Conservation (phyloP, 2,888 invertebrate genomes). For the Cephus pygmeus region DNA sequence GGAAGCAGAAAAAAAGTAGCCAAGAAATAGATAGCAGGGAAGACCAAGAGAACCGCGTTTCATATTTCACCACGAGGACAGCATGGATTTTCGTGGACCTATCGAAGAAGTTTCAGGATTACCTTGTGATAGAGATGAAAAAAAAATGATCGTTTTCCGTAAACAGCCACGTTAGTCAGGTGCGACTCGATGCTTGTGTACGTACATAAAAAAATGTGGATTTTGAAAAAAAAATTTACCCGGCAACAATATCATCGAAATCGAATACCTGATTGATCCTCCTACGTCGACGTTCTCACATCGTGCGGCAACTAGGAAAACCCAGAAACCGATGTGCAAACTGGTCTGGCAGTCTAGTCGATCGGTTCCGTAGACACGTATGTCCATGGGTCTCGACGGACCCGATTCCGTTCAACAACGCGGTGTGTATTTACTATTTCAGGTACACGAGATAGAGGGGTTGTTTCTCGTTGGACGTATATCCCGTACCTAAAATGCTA, state of each 20-base stretch:
- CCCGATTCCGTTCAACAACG: conserved; percentile 39
- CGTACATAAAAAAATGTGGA: background rate
- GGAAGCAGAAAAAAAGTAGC: conserved; percentile 25
- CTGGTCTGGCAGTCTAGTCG: conserved; percentile 15
- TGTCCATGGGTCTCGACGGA: conserved; percentile 40
- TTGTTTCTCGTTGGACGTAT: conserved; percentile 33
- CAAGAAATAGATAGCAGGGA: conserved; percentile 34
- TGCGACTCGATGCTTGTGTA: too few species aligned
- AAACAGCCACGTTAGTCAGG: background rate
- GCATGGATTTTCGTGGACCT: conserved; percentile 59
- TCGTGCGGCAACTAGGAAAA: background rate
- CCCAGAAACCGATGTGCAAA: conserved; percentile 9
- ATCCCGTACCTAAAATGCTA: conserved; percentile 27
- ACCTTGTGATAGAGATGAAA: conserved; percentile 51
- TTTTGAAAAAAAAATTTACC: background rate
- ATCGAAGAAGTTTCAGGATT: conserved; percentile 56
- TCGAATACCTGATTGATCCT: background rate
- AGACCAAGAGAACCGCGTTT: conserved; percentile 47
- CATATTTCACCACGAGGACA: conserved; percentile 62
- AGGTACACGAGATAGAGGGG: conserved; percentile 34
- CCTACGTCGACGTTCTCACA: background rate
- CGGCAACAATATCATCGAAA: background rate
- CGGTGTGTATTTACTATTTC: conserved; percentile 49
- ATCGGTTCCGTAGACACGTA: conserved; percentile 12
- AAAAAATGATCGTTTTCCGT: background rate